Percentiles rank a stretch among this genome's conserved stretches.
Conservation (phyloP, 2,797 vertebrate genomes). For the Gambusia yucatana region DNA sequence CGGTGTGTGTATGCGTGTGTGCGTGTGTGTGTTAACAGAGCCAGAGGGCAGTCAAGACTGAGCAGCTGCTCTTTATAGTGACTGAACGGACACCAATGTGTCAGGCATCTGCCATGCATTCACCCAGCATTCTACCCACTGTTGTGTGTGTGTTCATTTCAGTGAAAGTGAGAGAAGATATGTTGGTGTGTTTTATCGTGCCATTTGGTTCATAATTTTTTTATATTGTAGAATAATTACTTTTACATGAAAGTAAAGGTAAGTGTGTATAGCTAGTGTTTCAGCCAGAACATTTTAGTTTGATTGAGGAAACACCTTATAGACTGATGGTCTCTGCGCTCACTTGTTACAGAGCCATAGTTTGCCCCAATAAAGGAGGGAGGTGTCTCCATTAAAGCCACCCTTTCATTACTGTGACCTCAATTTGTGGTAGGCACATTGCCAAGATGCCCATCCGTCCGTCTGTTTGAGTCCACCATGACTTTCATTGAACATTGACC, state of each 20-base stretch:
- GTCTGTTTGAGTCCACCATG: constrained; percentile 35
- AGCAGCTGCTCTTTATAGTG: constrained; percentile 85
- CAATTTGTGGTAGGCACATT: constrained; percentile 53
- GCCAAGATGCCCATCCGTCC: constrained; percentile 42
- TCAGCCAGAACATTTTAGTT: constrained; percentile 24
- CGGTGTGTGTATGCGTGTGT: constrained; percentile 19
- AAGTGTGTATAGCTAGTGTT: constrained; percentile 20
- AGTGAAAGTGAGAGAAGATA: constrained; percentile 25
- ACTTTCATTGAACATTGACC: constrained; percentile 36
- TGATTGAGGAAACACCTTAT: constrained; percentile 25
- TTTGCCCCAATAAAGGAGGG: constrained; percentile 19
- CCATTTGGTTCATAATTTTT: constrained; percentile 15
- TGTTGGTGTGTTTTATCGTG: constrained; percentile 31
- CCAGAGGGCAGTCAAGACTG: constrained; percentile 77
- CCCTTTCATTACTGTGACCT: constrained; percentile 67
- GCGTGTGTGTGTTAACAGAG: constrained; percentile 43
- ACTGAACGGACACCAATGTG: constrained; percentile 83
- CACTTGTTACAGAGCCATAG: constrained; percentile 14
- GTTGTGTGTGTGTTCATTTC: constrained; percentile 32
- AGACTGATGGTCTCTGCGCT: background rate
- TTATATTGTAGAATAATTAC: background rate
- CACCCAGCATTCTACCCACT: constrained; percentile 57
- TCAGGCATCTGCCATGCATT: constrained; percentile 79
- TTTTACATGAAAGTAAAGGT: constrained; percentile 1
- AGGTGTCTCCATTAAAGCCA: constrained; percentile 32